Conservation (phyloP, 2,888 invertebrate species). For the Mellilla xanthometata region DNA sequence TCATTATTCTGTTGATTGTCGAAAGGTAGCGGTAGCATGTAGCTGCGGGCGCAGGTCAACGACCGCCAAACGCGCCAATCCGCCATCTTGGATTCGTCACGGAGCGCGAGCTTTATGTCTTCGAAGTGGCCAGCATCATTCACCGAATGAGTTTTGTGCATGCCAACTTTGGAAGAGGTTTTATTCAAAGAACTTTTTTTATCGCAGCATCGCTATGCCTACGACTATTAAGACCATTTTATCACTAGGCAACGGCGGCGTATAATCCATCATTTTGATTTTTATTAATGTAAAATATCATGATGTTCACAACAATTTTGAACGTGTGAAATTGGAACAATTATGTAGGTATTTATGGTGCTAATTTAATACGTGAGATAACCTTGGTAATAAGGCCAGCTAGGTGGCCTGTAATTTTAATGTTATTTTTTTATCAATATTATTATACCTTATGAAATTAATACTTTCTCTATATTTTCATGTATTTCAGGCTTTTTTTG, state of each 20-base stretch:
- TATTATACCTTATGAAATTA: too few species aligned
- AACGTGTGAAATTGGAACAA: neutral
- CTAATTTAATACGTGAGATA: conserved; percentile 16
- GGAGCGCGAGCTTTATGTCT: conserved; percentile 72
- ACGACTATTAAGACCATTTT: too few species aligned
- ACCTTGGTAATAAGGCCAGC: conserved; percentile 12
- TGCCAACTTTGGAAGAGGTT: conserved; percentile 6
- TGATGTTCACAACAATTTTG: too few species aligned
- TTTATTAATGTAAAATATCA: too few species aligned
- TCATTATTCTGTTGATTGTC: conserved; percentile 40
- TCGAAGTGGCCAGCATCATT: conserved; percentile 50
- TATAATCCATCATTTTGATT: too few species aligned
- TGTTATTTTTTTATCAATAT: conserved; percentile 1
- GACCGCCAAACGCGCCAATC: conserved; percentile 78
- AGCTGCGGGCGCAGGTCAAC: conserved; percentile 60
- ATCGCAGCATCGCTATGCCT: neutral
- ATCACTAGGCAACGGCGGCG: too few species aligned
- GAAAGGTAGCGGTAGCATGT: conserved; percentile 49
- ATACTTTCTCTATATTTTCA: too few species aligned
- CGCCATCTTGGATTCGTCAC: conserved; percentile 79
- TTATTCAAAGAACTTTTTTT: neutral
- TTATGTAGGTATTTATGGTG: conserved; percentile 1
- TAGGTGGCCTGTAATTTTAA: conserved; percentile 11
- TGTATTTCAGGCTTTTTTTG: too few species aligned
- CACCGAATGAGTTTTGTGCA: conserved; percentile 21